phyloP scores from a whole-genome alignment of 2,888 invertebrate genomes.

The Lochmaea crataegi region DNA sequence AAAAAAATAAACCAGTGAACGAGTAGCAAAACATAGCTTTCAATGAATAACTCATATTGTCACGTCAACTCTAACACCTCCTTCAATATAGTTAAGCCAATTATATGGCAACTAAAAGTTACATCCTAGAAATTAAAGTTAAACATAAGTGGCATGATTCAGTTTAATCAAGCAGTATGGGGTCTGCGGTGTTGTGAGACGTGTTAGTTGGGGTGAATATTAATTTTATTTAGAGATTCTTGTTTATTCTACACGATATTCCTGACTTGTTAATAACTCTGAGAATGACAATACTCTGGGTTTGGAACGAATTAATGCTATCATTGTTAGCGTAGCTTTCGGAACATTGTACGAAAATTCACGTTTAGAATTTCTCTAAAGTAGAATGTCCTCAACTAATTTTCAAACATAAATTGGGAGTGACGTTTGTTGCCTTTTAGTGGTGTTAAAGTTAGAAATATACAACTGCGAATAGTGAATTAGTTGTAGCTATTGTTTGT shows the following conservation, averaged over 20 bases:
- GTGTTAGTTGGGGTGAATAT: not conserved
- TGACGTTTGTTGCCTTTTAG: too few species aligned
- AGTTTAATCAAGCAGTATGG: not conserved
- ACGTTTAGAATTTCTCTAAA: not conserved
- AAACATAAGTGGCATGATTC: not conserved
- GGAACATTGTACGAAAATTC: not conserved
- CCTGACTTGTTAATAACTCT: not conserved
- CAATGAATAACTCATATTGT: too few species aligned
- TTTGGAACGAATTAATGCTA: too few species aligned
- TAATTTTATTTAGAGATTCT: not conserved
- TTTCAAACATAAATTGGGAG: too few species aligned
- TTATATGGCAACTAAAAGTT: not conserved
- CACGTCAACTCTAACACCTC: too few species aligned
- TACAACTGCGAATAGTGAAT: too few species aligned
- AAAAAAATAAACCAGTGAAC: too few species aligned
- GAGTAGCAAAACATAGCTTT: too few species aligned
- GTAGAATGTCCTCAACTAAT: not conserved
- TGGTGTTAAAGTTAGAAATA: too few species aligned
- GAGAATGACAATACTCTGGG: not conserved
- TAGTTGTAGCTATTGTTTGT: too few species aligned
- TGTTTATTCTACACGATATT: not conserved
- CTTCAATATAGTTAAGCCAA: not conserved
- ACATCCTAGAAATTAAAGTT: not conserved
- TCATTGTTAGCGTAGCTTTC: not conserved
- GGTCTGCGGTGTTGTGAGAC: not conserved